These are phyloP conservation scores for Ceyx margarethae DNA, from an alignment of 2,113 vertebrate species.

Conservation along the genomic window DNA sequence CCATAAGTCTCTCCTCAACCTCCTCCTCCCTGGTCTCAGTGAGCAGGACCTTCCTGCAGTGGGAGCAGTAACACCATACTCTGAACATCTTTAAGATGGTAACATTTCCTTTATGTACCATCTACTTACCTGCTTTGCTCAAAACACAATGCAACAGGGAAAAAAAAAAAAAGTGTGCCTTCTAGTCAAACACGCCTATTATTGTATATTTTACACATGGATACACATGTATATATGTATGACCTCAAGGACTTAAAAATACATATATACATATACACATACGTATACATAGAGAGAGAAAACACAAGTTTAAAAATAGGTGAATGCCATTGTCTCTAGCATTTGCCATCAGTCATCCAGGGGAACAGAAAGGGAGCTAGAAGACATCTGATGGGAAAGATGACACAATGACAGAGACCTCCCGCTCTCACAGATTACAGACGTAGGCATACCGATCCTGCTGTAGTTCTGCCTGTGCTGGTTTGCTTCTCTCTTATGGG, in stretches of 20 bases:
- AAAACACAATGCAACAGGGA: constrained; percentile 10
- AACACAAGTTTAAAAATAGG: constrained; percentile 27
- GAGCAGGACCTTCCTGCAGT: neutral
- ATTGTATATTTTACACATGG: constrained; percentile 67
- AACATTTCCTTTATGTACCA: constrained; percentile 39
- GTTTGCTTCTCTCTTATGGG: neutral
- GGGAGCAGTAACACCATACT: neutral
- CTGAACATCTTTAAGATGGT: constrained; percentile 39
- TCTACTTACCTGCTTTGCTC: constrained; percentile 74
- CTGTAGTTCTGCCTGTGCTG: neutral
- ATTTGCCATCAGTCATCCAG: constrained; percentile 37
- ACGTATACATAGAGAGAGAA: constrained; percentile 79
- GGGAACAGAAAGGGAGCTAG: constrained; percentile 4
- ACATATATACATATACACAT: constrained; percentile 84
- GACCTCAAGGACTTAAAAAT: constrained; percentile 69
- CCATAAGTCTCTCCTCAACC: neutral
- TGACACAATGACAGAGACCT: constrained; percentile 3
- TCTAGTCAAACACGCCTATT: constrained; percentile 54
- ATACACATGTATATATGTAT: constrained; percentile 82
- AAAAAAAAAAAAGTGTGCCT: neutral
- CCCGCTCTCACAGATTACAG: neutral
- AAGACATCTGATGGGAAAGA: constrained; percentile 4
- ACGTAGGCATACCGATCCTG: neutral
- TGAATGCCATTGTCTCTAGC: constrained; percentile 28
- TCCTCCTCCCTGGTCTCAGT: neutral